Base-by-base conservation (phyloP, 2,113 vertebrate species). In the Lasiurus borealis region DNA sequence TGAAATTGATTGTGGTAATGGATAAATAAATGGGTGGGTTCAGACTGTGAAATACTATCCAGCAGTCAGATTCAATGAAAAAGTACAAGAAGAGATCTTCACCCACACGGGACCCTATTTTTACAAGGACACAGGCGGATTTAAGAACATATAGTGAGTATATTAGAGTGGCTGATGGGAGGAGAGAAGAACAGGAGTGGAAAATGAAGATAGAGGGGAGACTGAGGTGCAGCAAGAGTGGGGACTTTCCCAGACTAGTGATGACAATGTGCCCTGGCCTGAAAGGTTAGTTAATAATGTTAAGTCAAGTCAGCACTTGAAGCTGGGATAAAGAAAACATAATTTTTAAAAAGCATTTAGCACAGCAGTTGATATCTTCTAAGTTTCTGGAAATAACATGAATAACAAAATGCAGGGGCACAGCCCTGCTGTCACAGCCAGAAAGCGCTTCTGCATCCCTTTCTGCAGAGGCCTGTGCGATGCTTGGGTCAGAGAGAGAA, bases 401-500 rank as follows among this genome's bases (percentile, higher is more conserved):
- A 89, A 29, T n/a, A 83, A 34, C 73, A 46, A n/a, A 73, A 46
- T n/a, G 46, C 12, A 15, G 36, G 23, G 34, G 50, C 19, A 44
- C 9, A 48, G 27, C 31, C 34, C 3, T 3, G 0, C 25, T 16
- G 16, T 15, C 15, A 69, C 71, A 78, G 19, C 10, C 71, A 34
- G 31, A 46, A 11, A 27, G 25, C 8, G 14, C 57, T 6, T 72
- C 80, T 44, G 23, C 14, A 36, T 23, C 52, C 31, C 82, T n/a
- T 81, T 36, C 76, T 62, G 14, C 8, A 66, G 0, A 64, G 50
- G 12, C 8, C 15, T 14, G 11, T 14, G 6, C 8, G 27, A 34
- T 31, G n/a, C 36, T 57, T 77, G 34, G 80, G 31, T 66, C 89
- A 66, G 93, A 82, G 21, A 15, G 95, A 93, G 46, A 89, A 10